A percentile compares a stretch with the other conserved stretches of the same genome.
Conservation (phyloP, 2,113 vertebrate species). For the Zosterops borbonicus region DNA sequence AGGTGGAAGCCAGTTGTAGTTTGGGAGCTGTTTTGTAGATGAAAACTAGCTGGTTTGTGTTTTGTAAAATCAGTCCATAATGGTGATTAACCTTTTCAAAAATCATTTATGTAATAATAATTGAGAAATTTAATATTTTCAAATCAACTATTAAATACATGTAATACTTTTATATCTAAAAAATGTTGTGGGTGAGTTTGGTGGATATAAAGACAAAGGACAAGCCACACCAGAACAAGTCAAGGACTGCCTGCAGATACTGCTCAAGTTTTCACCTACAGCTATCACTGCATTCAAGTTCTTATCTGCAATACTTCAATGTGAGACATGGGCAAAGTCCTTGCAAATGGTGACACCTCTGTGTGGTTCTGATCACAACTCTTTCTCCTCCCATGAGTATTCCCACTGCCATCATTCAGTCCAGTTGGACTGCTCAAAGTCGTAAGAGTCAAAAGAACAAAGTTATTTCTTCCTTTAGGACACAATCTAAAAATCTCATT, state of each 20-base stretch:
- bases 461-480: background rate
- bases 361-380: background rate
- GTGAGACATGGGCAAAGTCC: background rate
- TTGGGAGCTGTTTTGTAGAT: background rate
- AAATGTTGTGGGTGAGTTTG: background rate
- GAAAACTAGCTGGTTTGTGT: background rate
- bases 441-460: background rate
- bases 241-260: background rate
- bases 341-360: background rate
- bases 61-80: background rate
- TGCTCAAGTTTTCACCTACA: background rate
- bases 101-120: background rate
- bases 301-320: background rate
- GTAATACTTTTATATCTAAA: background rate
- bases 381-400: background rate
- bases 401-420: background rate
- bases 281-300: background rate
- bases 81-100: background rate
- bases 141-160: background rate
- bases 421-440: background rate
- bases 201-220: background rate
- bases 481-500: background rate
- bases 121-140: background rate
- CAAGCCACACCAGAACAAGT: background rate
- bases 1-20: background rate